phyloP scores from a whole-genome alignment of 2,888 invertebrate genomes.

The Idaea biselata region DNA sequence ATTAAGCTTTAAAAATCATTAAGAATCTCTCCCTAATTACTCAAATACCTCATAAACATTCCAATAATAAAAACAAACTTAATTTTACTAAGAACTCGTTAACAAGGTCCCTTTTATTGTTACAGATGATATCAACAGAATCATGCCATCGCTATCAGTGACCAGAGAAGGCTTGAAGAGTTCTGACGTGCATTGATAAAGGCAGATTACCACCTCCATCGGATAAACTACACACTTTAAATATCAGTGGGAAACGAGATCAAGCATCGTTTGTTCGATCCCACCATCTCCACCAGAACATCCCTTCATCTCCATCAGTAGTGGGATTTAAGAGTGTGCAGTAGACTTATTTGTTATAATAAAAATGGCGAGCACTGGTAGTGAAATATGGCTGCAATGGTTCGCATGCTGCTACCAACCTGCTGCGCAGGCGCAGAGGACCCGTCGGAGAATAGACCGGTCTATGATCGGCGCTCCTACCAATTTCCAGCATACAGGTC shows the following conservation, averaged over 20 bases:
- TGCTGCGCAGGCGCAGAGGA: slow-evolving; percentile 86
- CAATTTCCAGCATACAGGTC: slow-evolving; percentile 96
- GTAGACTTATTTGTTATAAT: slow-evolving; percentile 12
- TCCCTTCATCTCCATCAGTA: slow-evolving; percentile 13
- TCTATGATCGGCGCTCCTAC: slow-evolving; percentile 98
- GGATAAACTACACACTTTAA: slow-evolving; percentile 24
- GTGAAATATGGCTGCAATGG: slow-evolving; percentile 95
- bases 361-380: slow-evolving; percentile 86
- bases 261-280: slow-evolving; percentile 38
- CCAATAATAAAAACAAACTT: slow-evolving; percentile 15
- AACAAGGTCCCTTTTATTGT: slow-evolving; percentile 47
- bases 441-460: slow-evolving; percentile 90
- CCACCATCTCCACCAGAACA: slow-evolving; percentile 30
- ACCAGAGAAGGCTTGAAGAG: slow-evolving; percentile 48
- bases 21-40: not conserved
- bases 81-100: slow-evolving; percentile 31
- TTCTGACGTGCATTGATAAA: slow-evolving; percentile 27
- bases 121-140: slow-evolving; percentile 64
- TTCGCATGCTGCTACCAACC: slow-evolving; percentile 95
- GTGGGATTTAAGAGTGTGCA: not conserved
- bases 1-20: not conserved
- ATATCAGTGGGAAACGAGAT: slow-evolving; percentile 37
- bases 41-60: slow-evolving; percentile 14
- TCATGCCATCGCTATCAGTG: slow-evolving; percentile 65
- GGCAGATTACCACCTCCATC: not conserved